Evolutionary conservation across 2,797 vertebrate species (phyloP).

Genomic region (Helarctos malayanus): DNA sequence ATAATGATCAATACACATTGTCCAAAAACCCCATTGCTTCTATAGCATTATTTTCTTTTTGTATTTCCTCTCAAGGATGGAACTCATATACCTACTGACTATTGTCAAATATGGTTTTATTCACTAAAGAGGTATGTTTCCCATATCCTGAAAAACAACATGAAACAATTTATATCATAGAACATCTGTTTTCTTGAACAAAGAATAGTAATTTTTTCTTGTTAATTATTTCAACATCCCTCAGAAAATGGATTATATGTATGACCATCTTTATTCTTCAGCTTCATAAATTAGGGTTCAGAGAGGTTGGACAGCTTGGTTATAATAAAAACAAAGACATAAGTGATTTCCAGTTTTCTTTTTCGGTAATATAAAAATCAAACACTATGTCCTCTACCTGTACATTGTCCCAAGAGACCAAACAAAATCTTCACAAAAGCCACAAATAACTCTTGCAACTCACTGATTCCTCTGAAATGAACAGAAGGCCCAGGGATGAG

Average conservation of each 20-base stretch:
- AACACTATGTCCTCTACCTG: not conserved
- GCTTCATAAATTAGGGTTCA: conserved; percentile 27
- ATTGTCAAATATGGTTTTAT: conserved; percentile 16
- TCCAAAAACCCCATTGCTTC: conserved; percentile 7
- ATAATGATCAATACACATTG: not conserved
- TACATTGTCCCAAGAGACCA: not conserved
- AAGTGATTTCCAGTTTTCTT: not conserved
- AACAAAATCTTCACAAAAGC: not conserved
- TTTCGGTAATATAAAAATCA: not conserved
- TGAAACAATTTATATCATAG: not conserved
- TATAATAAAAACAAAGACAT: not conserved
- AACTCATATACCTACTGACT: conserved; percentile 6
- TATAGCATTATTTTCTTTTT: conserved; percentile 20
- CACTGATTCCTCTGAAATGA: not conserved
- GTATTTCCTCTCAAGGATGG: not conserved
- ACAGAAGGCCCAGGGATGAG: not conserved
- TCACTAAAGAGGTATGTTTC: conserved; percentile 36
- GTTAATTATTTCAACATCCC: conserved; percentile 40
- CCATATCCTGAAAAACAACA: conserved; percentile 50
- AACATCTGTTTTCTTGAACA: conserved; percentile 4
- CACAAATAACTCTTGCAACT: not conserved
- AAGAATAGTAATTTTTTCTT: conserved; percentile 20
- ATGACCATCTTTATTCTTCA: conserved; percentile 14
- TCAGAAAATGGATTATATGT: conserved; percentile 12
- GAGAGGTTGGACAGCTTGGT: not conserved